Evolutionary conservation across 1,140 invertebrate genomes (phyloP).

Genomic region (Octopus sinensis): DNA sequence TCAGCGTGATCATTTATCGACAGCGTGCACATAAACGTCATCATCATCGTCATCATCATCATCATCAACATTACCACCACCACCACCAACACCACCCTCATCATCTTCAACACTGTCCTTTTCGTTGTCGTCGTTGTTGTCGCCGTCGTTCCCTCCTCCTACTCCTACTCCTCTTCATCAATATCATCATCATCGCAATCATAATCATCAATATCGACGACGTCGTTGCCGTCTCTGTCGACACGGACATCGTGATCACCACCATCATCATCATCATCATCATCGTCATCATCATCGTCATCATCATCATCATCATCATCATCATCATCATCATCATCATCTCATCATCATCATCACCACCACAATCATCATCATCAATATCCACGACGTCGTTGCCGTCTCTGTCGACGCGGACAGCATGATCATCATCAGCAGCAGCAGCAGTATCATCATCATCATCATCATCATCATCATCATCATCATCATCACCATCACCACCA

Average conservation of each 20-base stretch:
- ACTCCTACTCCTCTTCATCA: not conserved
- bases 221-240: not conserved
- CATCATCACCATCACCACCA: not conserved
- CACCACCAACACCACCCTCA: too few relatives aligned
- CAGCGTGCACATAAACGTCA: too few relatives aligned
- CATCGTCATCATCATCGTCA: slow-evolving; percentile 1
- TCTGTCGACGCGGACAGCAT: not conserved
- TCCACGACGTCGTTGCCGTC: not conserved
- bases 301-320: not conserved
- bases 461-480: not conserved
- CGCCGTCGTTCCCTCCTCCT: not conserved
- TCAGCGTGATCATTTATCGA: not conserved
- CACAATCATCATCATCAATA: not conserved
- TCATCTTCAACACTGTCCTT: too few relatives aligned
- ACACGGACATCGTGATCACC: not conserved
- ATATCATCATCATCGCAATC: too few relatives aligned
- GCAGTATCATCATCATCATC: not conserved
- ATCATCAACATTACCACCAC: not conserved
- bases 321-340: not conserved
- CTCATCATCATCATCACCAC: not conserved
- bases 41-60: not conserved
- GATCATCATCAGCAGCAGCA: not conserved
- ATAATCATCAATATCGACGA: not conserved
- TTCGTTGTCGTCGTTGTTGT: too few relatives aligned
- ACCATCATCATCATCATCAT: not conserved